Evolutionary conservation across 1,140 invertebrate species (phyloP), one percentile per base, ranked within the genome.

Genomic region (Oreohelix idahoensis): DNA sequence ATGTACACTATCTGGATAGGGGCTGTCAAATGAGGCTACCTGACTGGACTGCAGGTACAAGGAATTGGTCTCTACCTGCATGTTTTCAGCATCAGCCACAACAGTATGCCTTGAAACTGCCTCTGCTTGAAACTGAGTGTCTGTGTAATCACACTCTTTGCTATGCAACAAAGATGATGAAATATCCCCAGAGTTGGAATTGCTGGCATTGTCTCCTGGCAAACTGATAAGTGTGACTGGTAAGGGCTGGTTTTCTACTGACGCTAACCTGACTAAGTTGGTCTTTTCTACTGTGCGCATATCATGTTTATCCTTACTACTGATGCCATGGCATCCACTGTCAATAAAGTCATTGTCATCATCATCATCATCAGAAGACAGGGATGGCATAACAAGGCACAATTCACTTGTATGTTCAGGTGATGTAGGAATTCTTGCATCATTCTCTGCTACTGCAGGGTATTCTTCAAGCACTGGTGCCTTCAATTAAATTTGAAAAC

Each of bases 321-420:
- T 45, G 42, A 15, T n/a, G 26, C 26, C 53, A 58, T 5, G 26
- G 20, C 17, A 58, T 15, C 20, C 2, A 58, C 10, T 58, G 2
- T 66, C 63, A 32, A 32, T 23, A 66, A 32, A 29, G 29, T 39
- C 36, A 2, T 42, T 32, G 23, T 77, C 75, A 49, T 77, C 75
- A 58, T 36, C 32, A 36, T 77, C 75, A 58, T 77, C 75, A 58
- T 77, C 75, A 23, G 39, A 49, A 23, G 75, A 77, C 1, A 77
- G n/a, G 20, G 75, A 58, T 26, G 75, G 75, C 75, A 77, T 77
- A 32, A 77, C 45, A 29, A 77, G 75, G 32, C 75, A 77, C 35
- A 74, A 39, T 49, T 39, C 42, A 39, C 20, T n/a, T 74, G 71
- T 20, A 49, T 42, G 11, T 10, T 66, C 1, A 35, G 63, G 29